Evolutionary conservation across 2,888 invertebrate species (phyloP).

Genomic region (Hemicrepidius hirtus): DNA sequence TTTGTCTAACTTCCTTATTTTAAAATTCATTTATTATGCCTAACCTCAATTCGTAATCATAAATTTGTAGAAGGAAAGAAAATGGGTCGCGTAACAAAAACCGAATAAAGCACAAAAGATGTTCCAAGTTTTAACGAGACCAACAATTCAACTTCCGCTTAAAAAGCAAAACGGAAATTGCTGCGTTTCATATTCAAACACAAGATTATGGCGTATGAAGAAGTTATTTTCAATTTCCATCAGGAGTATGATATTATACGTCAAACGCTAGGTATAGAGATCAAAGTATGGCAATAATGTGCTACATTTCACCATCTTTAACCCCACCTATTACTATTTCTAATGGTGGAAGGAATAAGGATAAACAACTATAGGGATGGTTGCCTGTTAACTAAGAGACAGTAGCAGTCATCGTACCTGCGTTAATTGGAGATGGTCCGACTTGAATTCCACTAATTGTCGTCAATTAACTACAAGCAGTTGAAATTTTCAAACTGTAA

Average conservation of each 20-base stretch:
- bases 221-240: conserved; percentile 23
- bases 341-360: no score
- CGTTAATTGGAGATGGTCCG: no score
- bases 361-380: no score
- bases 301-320: no score
- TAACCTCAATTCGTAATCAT: not conserved
- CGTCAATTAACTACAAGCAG: no score
- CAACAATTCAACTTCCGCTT: conserved; percentile 31
- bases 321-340: no score
- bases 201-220: conserved; percentile 13
- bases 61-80: not conserved
- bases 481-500: no score
- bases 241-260: not conserved
- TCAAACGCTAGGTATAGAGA: not conserved
- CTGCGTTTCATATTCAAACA: conserved; percentile 29
- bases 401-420: no score
- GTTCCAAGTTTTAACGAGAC: conserved; percentile 23
- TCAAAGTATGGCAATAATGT: no score
- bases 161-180: conserved; percentile 33
- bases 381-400: no score
- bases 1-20: not conserved
- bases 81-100: not conserved
- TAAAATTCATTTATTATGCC: conserved; percentile 10
- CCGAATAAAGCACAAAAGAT: conserved; percentile 5
- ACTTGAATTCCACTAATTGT: no score